phyloP scores from a whole-genome alignment of 2,113 vertebrate species.

The Ovis canadensis region DNA sequence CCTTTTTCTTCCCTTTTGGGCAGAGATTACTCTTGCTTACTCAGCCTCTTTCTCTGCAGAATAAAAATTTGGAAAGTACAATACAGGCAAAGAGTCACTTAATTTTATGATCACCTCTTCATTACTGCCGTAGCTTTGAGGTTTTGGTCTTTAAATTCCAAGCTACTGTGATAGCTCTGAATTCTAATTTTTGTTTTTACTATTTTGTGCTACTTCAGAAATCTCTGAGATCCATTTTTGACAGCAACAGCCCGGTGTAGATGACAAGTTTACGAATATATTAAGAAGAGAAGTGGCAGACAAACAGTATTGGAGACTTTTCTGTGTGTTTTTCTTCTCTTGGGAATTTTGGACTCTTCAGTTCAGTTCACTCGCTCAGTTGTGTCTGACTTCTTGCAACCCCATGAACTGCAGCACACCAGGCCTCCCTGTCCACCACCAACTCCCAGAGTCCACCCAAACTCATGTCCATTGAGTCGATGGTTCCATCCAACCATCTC shows the following conservation, averaged over 20 bases:
- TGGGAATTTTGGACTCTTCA: not conserved
- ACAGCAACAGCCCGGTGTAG: not conserved
- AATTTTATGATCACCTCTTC: not conserved
- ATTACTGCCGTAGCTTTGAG: not conserved
- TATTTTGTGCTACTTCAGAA: not conserved
- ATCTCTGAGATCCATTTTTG: not conserved
- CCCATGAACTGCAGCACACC: too few species aligned
- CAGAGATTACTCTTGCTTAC: not conserved
- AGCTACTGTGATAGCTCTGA: not conserved
- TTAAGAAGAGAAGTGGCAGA: not conserved
- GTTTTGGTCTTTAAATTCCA: not conserved
- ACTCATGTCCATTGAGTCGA: too few species aligned
- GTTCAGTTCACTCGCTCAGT: too few species aligned
- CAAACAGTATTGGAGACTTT: rapidly evolving
- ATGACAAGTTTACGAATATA: not conserved
- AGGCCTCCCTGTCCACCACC: too few species aligned
- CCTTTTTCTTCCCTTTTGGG: not conserved
- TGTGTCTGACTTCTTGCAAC: rapidly evolving
- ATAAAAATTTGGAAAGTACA: not conserved
- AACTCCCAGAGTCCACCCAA: too few species aligned
- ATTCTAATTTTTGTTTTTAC: not conserved
- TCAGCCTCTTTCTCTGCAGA: rapidly evolving
- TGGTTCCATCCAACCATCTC: too few species aligned
- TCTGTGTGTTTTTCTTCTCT: not conserved
- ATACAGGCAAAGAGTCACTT: not conserved